phyloP scores from a whole-genome alignment of 2,888 invertebrate species.

The Hypomecis atomaria region DNA sequence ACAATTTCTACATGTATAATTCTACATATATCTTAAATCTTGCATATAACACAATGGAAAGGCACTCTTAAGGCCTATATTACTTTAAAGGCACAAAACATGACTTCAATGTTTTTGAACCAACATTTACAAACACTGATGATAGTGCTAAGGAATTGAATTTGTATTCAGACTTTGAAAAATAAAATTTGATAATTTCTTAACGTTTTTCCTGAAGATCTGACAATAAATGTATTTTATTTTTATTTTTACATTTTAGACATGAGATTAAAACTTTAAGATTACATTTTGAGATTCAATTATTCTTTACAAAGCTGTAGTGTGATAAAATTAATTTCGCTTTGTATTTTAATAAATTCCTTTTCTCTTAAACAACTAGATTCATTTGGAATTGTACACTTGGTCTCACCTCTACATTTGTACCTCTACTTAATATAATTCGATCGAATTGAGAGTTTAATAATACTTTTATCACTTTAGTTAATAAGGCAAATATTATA shows the following conservation, averaged over 20 bases:
- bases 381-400: slow-evolving; percentile 26
- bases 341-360: not conserved
- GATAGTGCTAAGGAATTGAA: not conserved
- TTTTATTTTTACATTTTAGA: no score
- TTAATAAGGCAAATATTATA: no score
- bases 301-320: not conserved
- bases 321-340: not conserved
- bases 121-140: not conserved
- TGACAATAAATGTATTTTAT: not conserved
- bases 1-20: slow-evolving; percentile 26
- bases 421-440: slow-evolving; percentile 17
- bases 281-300: slow-evolving; percentile 8
- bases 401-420: slow-evolving; percentile 3
- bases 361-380: slow-evolving; percentile 10
- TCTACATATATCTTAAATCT: slow-evolving; percentile 15
- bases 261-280: no score
- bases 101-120: not conserved
- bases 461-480: slow-evolving; percentile 18
- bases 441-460: slow-evolving; percentile 28
- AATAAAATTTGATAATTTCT: no score
- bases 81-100: slow-evolving; percentile 27
- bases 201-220: no score
- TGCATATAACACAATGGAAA: slow-evolving; percentile 36
- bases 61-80: slow-evolving; percentile 35
- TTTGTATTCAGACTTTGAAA: no score